phyloP scores from a whole-genome alignment of 92 coral and sea anemone genomes.

The Zoanthus sansibaricus region DNA sequence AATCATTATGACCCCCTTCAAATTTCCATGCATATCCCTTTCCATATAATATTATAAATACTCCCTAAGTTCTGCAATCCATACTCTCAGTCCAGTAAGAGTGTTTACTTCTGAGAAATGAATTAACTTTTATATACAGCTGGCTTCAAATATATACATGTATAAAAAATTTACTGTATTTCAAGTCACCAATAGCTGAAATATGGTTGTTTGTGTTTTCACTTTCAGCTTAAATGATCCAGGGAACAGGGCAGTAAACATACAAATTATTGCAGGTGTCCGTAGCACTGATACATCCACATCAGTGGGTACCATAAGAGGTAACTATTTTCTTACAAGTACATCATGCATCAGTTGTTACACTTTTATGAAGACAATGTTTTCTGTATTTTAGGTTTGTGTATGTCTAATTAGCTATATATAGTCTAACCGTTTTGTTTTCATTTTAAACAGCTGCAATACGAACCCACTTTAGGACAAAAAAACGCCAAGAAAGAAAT shows the following conservation, averaged over 20 bases:
- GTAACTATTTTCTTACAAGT: conserved; percentile 43
- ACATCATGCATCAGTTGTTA: conserved; percentile 35
- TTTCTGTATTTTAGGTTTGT: conserved; percentile 34
- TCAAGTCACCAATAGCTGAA: conserved; percentile 31
- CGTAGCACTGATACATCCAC: conserved; percentile 56
- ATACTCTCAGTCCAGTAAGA: conserved; percentile 7
- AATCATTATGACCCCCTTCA: conserved; percentile 1
- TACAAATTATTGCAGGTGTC: conserved; percentile 53
- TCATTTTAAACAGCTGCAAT: conserved; percentile 61
- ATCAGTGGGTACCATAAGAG: conserved; percentile 59
- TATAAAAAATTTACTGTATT: conserved; percentile 34
- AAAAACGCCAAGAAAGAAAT: conserved; percentile 49
- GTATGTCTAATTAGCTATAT: conserved; percentile 4
- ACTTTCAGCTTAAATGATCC: conserved; percentile 47
- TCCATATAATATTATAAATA: not conserved
- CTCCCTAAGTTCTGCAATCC: conserved; percentile 11
- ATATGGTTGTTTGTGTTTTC: conserved; percentile 38
- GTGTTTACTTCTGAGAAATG: conserved; percentile 8
- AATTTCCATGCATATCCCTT: not conserved
- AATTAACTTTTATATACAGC: conserved; percentile 24
- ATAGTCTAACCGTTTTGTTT: conserved; percentile 32
- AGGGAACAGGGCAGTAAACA: conserved; percentile 56
- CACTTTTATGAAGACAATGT: conserved; percentile 32
- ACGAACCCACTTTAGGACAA: conserved; percentile 53
- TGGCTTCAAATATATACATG: conserved; percentile 22